These are phyloP conservation scores for Leptopilina drosophilae DNA, from an alignment of 2,888 invertebrate species.

Conservation along the genomic window DNA sequence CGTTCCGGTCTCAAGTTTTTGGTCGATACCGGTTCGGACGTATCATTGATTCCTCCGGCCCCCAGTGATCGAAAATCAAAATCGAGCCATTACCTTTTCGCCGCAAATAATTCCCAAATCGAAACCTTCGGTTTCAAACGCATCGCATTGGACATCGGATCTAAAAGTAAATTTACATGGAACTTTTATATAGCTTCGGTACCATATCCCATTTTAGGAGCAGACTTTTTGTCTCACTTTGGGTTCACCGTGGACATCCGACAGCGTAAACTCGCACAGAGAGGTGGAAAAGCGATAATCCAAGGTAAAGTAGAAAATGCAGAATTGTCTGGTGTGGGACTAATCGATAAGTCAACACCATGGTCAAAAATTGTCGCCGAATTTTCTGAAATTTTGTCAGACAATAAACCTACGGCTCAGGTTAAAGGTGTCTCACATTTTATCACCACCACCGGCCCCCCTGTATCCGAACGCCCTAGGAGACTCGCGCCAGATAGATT, in stretches of 20 bases:
- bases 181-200: too few species aligned
- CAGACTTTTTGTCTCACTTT: too few species aligned
- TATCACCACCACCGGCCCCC: background rate
- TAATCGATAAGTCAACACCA: background rate
- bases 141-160: too few species aligned
- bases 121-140: too few species aligned
- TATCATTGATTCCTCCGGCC: background rate
- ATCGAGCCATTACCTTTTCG: too few species aligned
- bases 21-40: background rate
- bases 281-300: background rate
- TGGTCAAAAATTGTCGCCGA: background rate
- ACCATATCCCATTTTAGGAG: too few species aligned
- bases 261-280: too few species aligned
- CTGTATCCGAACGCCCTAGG: background rate
- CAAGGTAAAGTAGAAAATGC: too few species aligned
- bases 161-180: too few species aligned
- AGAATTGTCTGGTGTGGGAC: background rate
- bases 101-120: too few species aligned
- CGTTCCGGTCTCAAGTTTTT: background rate
- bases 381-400: background rate
- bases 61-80: too few species aligned
- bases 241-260: too few species aligned
- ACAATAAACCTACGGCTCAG: background rate
- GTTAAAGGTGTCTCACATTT: background rate
- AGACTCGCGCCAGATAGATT: background rate